phyloP scores from a whole-genome alignment of 2,113 vertebrate species.

The Elachura formosa region DNA sequence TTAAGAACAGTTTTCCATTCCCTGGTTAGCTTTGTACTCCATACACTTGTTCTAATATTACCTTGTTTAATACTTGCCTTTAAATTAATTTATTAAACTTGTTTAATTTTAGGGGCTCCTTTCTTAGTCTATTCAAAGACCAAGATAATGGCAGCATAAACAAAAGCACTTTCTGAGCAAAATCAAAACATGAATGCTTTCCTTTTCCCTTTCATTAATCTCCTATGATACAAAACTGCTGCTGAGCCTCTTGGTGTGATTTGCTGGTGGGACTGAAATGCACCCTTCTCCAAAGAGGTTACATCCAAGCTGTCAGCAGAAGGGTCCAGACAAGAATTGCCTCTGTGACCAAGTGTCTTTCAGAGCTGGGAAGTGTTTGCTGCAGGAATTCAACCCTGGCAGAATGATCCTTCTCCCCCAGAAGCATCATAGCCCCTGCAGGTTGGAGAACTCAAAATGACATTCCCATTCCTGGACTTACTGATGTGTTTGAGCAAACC shows the following conservation, averaged over 20 bases:
- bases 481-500: background rate
- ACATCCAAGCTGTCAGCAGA: background rate
- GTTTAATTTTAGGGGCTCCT: rapidly evolving
- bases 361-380: background rate
- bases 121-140: background rate
- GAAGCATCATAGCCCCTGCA: background rate
- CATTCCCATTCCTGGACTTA: background rate
- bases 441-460: background rate
- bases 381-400: background rate
- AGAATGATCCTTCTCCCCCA: background rate
- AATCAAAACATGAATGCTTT: background rate
- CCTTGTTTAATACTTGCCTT: background rate
- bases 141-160: background rate
- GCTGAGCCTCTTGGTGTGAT: background rate
- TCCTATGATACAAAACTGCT: background rate
- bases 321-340: background rate
- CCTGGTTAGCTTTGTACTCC: background rate
- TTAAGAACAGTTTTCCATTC: background rate
- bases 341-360: rapidly evolving
- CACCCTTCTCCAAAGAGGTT: background rate
- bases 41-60: background rate
- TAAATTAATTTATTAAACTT: background rate
- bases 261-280: background rate
- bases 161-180: background rate
- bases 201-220: background rate